Percentiles rank a stretch among this genome's conserved stretches.
Evolutionary conservation across 2,888 invertebrate species (phyloP).

Genomic region (Xiphydria camelus): DNA sequence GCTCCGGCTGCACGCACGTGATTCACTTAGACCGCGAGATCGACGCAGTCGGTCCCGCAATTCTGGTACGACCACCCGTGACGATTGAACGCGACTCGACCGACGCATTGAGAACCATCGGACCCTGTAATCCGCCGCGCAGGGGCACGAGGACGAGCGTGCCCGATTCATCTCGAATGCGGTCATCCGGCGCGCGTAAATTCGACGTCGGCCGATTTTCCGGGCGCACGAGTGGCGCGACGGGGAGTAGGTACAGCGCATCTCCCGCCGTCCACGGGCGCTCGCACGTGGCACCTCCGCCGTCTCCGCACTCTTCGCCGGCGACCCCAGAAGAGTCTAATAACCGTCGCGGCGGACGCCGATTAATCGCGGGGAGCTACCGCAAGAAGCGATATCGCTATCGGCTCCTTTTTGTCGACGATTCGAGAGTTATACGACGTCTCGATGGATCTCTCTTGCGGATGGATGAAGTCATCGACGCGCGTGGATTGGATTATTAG

Average conservation of each 20-base stretch:
- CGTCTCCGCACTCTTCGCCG: no score
- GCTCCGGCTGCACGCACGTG: no score
- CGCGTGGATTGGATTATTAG: no score
- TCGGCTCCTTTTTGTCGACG: no score
- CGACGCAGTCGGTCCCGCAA: no score
- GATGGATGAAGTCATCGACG: no score
- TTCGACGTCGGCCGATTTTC: background rate
- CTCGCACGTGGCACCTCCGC: constrained; percentile 11
- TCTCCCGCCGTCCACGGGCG: background rate
- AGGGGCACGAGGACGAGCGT: background rate
- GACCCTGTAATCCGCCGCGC: background rate
- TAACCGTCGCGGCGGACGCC: constrained; percentile 21
- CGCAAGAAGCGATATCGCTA: no score
- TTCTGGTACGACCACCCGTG: no score
- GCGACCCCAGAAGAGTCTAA: constrained; percentile 26
- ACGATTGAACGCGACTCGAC: no score
- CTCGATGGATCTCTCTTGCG: no score
- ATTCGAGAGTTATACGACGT: no score
- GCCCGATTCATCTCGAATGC: background rate
- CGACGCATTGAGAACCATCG: background rate
- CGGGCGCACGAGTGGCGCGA: constrained; percentile 4
- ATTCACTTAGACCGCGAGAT: no score
- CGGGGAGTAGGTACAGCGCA: constrained; percentile 2
- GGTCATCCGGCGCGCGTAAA: background rate
- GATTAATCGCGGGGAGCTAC: constrained; percentile 23